These are phyloP conservation scores for Gryllus bimaculatus DNA, from an alignment of 1,140 invertebrate species.

Conservation along the genomic window DNA sequence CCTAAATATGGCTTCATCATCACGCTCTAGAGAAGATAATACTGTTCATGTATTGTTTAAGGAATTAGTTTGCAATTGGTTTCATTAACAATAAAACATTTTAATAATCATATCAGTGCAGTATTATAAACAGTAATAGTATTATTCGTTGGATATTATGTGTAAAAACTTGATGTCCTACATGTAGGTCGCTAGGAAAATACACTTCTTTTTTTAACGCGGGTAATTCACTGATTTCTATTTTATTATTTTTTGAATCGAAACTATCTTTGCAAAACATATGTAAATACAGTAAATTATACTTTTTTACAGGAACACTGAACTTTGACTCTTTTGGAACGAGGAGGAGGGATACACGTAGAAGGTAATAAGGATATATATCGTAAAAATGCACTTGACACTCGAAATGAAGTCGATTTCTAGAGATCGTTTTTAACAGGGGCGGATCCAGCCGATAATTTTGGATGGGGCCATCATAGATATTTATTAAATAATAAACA, in stretches of 20 bases:
- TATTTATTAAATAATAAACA: no score
- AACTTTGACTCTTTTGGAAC: background rate
- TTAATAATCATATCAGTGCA: background rate
- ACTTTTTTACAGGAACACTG: background rate
- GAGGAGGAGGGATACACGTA: background rate
- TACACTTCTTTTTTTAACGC: background rate
- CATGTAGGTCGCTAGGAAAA: background rate
- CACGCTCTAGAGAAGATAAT: background rate
- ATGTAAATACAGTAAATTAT: background rate
- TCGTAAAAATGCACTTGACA: background rate
- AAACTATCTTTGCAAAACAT: background rate
- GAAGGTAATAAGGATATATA: background rate
- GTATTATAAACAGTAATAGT: no score
- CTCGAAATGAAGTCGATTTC: background rate
- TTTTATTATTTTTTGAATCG: constrained; percentile 8
- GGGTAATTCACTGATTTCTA: background rate
- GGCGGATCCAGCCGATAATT: no score
- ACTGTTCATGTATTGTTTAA: background rate
- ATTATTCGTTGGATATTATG: background rate
- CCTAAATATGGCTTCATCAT: background rate
- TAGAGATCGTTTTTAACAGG: no score
- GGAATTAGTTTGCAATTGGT: background rate
- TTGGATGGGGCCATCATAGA: no score
- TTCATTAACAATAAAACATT: background rate
- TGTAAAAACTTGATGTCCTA: background rate